Conservation (phyloP, 2,113 vertebrate species). For the Panthera uncia region DNA sequence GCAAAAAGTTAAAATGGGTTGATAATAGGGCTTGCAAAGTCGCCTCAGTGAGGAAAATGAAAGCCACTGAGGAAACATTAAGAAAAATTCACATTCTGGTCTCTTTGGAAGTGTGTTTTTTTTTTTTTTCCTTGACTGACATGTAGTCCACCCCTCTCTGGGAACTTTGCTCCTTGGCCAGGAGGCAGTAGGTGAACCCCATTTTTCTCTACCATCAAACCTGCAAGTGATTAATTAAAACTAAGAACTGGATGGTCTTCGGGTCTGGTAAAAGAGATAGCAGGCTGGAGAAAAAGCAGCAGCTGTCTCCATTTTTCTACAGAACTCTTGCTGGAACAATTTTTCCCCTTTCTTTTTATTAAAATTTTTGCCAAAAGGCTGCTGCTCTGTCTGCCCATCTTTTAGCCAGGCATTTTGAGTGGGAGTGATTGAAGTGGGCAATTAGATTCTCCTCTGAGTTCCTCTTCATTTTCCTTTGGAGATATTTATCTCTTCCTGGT, state of each 20-base stretch:
- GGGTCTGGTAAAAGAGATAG: conserved; percentile 32
- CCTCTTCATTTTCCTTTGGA: conserved; percentile 25
- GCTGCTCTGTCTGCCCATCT: not conserved
- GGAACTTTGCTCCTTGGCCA: not conserved
- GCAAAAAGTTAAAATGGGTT: not conserved
- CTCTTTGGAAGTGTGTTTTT: not conserved
- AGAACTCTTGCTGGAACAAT: not conserved
- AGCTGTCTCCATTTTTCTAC: conserved; percentile 46
- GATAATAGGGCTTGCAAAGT: not conserved
- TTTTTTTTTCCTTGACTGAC: not conserved
- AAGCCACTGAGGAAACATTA: not conserved
- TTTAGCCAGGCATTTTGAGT: conserved; percentile 23
- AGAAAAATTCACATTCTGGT: not conserved
- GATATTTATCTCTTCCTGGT: conserved; percentile 47
- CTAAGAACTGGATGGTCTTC: not conserved
- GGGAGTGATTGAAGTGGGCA: conserved; percentile 55
- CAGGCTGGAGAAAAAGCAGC: not conserved
- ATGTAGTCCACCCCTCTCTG: not conserved
- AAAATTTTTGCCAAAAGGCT: conserved; percentile 38
- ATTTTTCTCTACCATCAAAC: not conserved
- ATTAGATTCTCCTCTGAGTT: conserved; percentile 19
- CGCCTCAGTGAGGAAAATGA: not conserved
- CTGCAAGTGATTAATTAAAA: conserved; percentile 36
- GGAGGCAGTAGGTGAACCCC: not conserved
- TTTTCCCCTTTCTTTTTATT: conserved; percentile 11